Evolutionary conservation across 2,888 invertebrate species (phyloP).

Genomic region (Pandemis corylana): DNA sequence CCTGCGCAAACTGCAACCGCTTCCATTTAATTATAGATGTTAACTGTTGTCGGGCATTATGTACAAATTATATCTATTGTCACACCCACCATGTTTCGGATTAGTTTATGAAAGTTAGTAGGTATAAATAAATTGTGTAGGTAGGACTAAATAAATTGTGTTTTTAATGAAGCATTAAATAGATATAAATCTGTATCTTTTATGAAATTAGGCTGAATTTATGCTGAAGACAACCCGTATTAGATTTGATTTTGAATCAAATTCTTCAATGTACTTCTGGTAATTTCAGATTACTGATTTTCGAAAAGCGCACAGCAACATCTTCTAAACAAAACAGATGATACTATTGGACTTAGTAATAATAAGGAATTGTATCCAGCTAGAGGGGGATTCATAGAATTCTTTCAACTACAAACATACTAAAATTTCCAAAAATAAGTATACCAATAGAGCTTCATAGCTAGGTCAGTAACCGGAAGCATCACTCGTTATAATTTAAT

Average conservation of each 20-base stretch:
- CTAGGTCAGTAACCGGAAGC: conserved; percentile 28
- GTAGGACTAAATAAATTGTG: conserved; percentile 48
- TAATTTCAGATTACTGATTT: too few relatives aligned
- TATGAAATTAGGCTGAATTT: too few relatives aligned
- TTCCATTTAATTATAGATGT: conserved; percentile 9
- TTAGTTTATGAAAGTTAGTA: background rate
- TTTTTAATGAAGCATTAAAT: too few relatives aligned
- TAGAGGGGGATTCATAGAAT: background rate
- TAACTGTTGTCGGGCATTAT: conserved; percentile 3
- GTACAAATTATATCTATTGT: background rate
- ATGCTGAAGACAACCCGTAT: background rate
- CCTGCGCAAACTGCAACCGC: background rate
- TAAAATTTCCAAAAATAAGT: conserved; percentile 4
- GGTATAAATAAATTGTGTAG: too few relatives aligned
- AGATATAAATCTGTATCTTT: too few relatives aligned
- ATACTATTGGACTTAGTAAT: too few relatives aligned
- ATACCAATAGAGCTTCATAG: background rate
- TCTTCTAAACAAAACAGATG: too few relatives aligned
- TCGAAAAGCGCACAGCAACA: too few relatives aligned
- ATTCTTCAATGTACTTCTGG: too few relatives aligned
- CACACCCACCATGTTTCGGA: background rate
- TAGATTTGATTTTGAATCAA: background rate
- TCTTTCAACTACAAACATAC: background rate
- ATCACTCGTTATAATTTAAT: conserved; percentile 44
- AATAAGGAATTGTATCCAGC: too few relatives aligned